A percentile compares a stretch with the other conserved stretches of the same genome.
Evolutionary conservation across 2,888 invertebrate species (phyloP).

Genomic region (Athalia cordata): DNA sequence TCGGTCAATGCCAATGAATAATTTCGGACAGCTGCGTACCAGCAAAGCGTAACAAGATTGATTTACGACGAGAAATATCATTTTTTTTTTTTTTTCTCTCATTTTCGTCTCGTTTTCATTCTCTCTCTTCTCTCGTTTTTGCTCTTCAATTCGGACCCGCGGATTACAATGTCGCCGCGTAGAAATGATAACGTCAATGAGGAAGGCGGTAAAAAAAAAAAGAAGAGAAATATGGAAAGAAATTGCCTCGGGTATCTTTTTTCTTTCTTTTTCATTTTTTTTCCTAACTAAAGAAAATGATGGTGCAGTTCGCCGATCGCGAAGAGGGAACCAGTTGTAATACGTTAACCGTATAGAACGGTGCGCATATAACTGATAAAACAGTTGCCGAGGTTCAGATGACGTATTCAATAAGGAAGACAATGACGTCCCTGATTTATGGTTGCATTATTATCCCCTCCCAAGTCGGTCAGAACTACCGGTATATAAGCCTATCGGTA

Average conservation of each 20-base stretch:
- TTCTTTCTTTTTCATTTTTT: not conserved
- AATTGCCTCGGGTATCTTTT: constrained; percentile 26
- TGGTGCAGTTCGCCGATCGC: constrained; percentile 21
- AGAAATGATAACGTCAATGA: constrained; percentile 17
- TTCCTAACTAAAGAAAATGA: constrained; percentile 20
- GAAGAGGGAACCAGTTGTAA: not conserved
- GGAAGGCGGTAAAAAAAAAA: too few species aligned
- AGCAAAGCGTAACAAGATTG: constrained; percentile 24
- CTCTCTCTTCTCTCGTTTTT: not conserved
- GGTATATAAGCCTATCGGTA: constrained; percentile 38
- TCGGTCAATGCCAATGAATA: constrained; percentile 44
- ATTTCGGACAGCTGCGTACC: constrained; percentile 30
- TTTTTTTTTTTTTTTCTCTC: not conserved
- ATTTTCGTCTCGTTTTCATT: not conserved
- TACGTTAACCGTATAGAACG: not conserved
- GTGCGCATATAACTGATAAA: constrained; percentile 44
- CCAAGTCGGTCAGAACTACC: constrained; percentile 6
- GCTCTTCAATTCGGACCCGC: not conserved
- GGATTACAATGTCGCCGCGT: constrained; percentile 10
- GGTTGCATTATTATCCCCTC: constrained; percentile 66
- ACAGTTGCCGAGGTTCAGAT: constrained; percentile 52
- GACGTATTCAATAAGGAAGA: constrained; percentile 64
- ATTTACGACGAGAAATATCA: constrained; percentile 27
- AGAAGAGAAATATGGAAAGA: not conserved
- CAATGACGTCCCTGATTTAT: constrained; percentile 68